These are phyloP conservation scores for Opisthograptis luteolata DNA, from an alignment of 2,888 invertebrate genomes.

Conservation along the genomic window DNA sequence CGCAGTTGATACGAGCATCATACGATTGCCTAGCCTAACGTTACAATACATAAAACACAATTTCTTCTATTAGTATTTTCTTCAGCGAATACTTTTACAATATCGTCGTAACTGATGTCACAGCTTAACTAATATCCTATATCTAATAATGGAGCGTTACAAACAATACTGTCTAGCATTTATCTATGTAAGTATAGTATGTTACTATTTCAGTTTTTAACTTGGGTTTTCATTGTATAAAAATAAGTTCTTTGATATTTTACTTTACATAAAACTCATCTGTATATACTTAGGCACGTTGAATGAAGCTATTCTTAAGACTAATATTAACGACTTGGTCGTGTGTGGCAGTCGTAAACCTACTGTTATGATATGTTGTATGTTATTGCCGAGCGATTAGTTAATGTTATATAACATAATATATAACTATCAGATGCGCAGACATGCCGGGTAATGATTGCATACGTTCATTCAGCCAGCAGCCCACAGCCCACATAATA, in stretches of 20 bases:
- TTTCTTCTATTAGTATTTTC: too few species aligned
- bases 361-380: slow-evolving; percentile 73
- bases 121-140: background rate
- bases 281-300: slow-evolving; percentile 52
- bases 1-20: slow-evolving; percentile 3
- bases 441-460: slow-evolving; percentile 68
- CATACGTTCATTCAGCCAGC: slow-evolving; percentile 56
- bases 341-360: slow-evolving; percentile 56
- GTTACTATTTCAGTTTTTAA: background rate
- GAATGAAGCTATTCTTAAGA: slow-evolving; percentile 55
- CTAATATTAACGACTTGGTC: slow-evolving; percentile 70
- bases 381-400: slow-evolving; percentile 65
- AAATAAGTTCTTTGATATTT: slow-evolving; percentile 13
- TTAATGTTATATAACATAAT: slow-evolving; percentile 38
- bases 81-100: background rate
- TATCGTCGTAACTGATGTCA: slow-evolving; percentile 2
- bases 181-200: background rate
- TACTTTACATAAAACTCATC: slow-evolving; percentile 22
- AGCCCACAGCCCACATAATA: slow-evolving; percentile 53
- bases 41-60: too few species aligned
- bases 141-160: background rate
- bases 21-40: slow-evolving; percentile 4
- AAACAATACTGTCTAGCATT: background rate
- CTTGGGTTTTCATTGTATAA: slow-evolving; percentile 8
- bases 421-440: slow-evolving; percentile 42